These are phyloP conservation scores for Mola mola DNA, from an alignment of 2,113 vertebrate species.

Conservation along the genomic window DNA sequence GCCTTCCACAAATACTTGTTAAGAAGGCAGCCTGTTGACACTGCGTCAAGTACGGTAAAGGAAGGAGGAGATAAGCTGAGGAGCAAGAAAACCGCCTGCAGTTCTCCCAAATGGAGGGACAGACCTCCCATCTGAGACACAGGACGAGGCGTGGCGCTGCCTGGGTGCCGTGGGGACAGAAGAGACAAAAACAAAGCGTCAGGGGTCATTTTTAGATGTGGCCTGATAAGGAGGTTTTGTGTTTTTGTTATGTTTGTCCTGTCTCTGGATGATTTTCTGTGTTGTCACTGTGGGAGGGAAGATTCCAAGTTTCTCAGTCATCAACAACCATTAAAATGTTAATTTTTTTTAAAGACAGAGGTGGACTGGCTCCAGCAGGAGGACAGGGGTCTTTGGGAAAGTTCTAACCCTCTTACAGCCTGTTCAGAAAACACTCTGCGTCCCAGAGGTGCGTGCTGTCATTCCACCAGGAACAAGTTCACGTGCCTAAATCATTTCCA, in stretches of 20 bases:
- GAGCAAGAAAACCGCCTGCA: constrained; percentile 11
- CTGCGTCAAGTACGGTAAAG: constrained; percentile 34
- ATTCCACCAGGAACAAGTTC: constrained; percentile 61
- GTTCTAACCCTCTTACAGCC: constrained; percentile 31
- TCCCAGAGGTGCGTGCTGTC: constrained; percentile 55
- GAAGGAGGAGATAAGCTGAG: constrained; percentile 26
- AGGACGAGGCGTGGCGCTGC: constrained; percentile 20
- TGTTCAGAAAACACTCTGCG: constrained; percentile 39
- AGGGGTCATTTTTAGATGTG: constrained; percentile 13
- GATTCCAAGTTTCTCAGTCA: constrained; percentile 9
- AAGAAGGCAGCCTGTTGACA: constrained; percentile 56
- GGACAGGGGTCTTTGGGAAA: constrained; percentile 15
- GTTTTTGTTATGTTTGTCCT: constrained; percentile 35
- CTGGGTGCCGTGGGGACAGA: constrained; percentile 10
- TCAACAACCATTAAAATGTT: background rate
- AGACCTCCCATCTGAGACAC: too few species aligned
- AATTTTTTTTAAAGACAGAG: too few species aligned
- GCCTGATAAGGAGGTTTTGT: constrained; percentile 37
- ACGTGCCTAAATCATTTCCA: constrained; percentile 73
- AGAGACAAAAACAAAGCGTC: constrained; percentile 9
- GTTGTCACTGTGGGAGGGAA: constrained; percentile 33
- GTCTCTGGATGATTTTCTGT: constrained; percentile 18
- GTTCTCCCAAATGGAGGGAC: background rate
- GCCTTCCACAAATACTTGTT: constrained; percentile 51
- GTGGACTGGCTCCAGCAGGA: too few species aligned